Percentiles rank a stretch among this genome's conserved stretches.
Evolutionary conservation across 2,888 invertebrate genomes (phyloP).

Genomic region (Psylliodes chrysocephalus): DNA sequence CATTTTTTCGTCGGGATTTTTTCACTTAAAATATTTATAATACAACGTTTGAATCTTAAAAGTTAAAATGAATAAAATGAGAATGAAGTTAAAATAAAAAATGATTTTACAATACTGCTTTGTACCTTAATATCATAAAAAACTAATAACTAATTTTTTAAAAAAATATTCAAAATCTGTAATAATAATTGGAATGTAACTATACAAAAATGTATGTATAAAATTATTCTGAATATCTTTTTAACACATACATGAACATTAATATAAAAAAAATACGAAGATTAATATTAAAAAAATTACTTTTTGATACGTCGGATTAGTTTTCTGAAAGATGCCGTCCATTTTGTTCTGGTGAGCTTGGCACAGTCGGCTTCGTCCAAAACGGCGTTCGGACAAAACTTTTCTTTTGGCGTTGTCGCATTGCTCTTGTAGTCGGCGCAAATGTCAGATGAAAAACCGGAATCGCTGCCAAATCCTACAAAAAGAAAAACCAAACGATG

Average conservation of each 20-base stretch:
- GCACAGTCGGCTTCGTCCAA: constrained; percentile 63
- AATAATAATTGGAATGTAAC: constrained; percentile 2
- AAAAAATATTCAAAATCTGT: constrained; percentile 8
- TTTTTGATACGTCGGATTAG: constrained; percentile 64
- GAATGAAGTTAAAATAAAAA: neutral
- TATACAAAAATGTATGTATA: neutral
- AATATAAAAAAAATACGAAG: neutral
- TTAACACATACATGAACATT: neutral
- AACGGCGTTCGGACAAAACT: constrained; percentile 59
- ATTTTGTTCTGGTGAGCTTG: constrained; percentile 67
- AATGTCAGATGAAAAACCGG: constrained; percentile 67
- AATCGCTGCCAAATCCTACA: constrained; percentile 64
- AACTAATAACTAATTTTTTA: neutral
- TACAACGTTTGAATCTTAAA: neutral
- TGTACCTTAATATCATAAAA: constrained; percentile 18
- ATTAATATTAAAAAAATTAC: constrained; percentile 42
- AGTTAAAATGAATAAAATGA: neutral
- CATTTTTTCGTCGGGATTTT: constrained; percentile 3
- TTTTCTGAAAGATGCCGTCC: constrained; percentile 72
- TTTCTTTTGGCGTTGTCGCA: constrained; percentile 62
- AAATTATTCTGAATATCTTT: constrained; percentile 2
- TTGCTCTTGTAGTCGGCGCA: constrained; percentile 64
- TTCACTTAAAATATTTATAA: neutral
- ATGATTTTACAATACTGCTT: constrained; percentile 19
- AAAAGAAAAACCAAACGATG: neutral